Evolutionary conservation across 2,888 invertebrate genomes (phyloP).

Genomic region (Lomographa bimaculata): DNA sequence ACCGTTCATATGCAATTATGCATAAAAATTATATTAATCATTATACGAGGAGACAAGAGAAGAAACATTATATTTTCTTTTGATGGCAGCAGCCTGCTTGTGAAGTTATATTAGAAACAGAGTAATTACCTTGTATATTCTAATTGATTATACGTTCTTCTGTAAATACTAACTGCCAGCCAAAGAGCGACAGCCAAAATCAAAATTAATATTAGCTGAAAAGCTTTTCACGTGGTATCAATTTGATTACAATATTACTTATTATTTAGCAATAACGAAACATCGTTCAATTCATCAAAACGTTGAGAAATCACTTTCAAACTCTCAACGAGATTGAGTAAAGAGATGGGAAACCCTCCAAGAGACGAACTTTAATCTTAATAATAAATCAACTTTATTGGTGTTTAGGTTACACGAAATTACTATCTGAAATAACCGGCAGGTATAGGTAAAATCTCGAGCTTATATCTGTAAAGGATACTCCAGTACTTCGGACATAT

Average conservation of each 20-base stretch:
- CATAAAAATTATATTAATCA: too few relatives aligned
- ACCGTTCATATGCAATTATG: too few relatives aligned
- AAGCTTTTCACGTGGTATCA: background rate
- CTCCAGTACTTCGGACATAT: too few relatives aligned
- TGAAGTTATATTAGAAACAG: too few relatives aligned
- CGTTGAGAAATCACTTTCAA: conserved; percentile 25
- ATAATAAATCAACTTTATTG: conserved; percentile 15
- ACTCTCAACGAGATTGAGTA: conserved; percentile 20
- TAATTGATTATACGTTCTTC: too few relatives aligned
- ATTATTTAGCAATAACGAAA: conserved; percentile 19
- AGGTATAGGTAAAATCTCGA: conserved; percentile 13
- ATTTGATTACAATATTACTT: conserved; percentile 1
- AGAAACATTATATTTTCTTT: too few relatives aligned
- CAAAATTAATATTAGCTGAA: background rate
- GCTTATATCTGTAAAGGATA: too few relatives aligned
- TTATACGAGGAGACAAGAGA: too few relatives aligned
- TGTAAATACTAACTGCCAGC: too few relatives aligned
- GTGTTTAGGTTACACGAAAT: conserved; percentile 10
- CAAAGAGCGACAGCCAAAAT: too few relatives aligned
- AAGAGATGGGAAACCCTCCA: conserved; percentile 18
- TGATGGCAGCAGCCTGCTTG: too few relatives aligned
- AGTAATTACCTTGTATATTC: too few relatives aligned
- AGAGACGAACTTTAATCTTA: conserved; percentile 6
- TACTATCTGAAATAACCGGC: conserved; percentile 9
- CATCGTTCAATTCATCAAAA: conserved; percentile 19